A percentile compares a stretch with the other conserved stretches of the same genome.
Conservation (phyloP, 2,113 vertebrate species). For the Corythaixoides concolor region DNA sequence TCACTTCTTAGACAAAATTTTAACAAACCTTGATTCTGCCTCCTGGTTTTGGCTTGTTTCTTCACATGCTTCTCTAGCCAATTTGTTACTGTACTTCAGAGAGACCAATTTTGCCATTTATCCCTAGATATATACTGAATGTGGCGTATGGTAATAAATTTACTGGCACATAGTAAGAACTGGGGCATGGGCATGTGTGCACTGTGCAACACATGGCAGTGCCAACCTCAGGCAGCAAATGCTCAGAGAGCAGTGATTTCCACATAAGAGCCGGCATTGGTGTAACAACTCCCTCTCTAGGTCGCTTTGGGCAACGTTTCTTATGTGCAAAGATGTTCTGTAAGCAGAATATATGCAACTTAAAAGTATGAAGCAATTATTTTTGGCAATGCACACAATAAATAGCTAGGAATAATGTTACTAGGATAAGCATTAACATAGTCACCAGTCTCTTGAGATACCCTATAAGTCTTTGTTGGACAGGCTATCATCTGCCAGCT, state of each 20-base stretch:
- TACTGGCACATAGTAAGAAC: neutral
- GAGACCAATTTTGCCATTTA: neutral
- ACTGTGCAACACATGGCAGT: neutral
- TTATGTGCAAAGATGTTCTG: neutral
- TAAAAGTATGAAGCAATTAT: neutral
- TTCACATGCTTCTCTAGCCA: neutral
- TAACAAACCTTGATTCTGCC: neutral
- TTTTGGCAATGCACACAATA: neutral
- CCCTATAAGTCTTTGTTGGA: neutral
- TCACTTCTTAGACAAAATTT: neutral
- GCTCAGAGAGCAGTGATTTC: neutral
- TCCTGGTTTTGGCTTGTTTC: neutral
- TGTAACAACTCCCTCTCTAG: neutral
- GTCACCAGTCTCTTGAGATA: neutral
- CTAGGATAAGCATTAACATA: neutral
- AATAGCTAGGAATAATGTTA: neutral
- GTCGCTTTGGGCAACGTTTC: neutral
- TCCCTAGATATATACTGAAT: neutral
- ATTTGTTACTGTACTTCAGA: neutral
- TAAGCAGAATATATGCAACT: neutral
- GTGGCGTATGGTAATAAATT: neutral
- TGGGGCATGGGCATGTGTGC: neutral
- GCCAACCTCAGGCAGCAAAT: neutral
- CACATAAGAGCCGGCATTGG: accelerated
- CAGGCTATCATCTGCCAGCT: neutral